phyloP scores from a whole-genome alignment of 1,140 invertebrate genomes.

The Rhagoletis pomonella region DNA sequence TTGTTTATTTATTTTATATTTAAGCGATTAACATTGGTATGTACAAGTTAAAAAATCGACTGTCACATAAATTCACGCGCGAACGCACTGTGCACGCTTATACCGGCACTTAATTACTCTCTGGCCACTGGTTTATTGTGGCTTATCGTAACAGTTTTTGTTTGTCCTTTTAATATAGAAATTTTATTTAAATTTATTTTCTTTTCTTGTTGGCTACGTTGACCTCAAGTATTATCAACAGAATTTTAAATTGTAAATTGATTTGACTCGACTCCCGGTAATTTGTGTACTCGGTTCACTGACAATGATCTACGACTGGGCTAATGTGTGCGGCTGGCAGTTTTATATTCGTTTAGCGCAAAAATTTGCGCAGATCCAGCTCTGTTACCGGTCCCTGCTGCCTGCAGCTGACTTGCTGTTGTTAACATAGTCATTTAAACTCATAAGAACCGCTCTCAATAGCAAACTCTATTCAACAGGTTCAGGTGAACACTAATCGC shows the following conservation, averaged over 20 bases:
- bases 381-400: slow-evolving; percentile 41
- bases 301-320: slow-evolving; percentile 30
- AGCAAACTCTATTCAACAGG: not conserved
- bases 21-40: slow-evolving; percentile 22
- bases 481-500: not conserved
- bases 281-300: slow-evolving; percentile 18
- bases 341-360: slow-evolving; percentile 46
- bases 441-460: slow-evolving; percentile 26
- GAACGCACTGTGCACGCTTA: not conserved
- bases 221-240: not conserved
- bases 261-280: not conserved
- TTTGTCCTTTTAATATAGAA: slow-evolving; percentile 18
- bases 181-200: not conserved
- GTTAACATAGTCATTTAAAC: slow-evolving; percentile 28
- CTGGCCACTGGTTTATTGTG: not conserved
- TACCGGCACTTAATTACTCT: not conserved
- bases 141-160: slow-evolving; percentile 1
- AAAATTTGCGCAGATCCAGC: slow-evolving; percentile 36
- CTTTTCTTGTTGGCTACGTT: not conserved
- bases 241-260: not conserved
- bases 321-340: not conserved
- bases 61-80: slow-evolving; percentile 28
- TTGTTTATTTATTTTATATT: slow-evolving; percentile 36
- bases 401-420: slow-evolving; percentile 13
- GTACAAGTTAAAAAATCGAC: not conserved